A percentile compares a stretch with the other conserved stretches of the same genome.
These are phyloP conservation scores for Lepidocyrtoides sp. DNA, from an alignment of 2,888 invertebrate species.

Conservation along the genomic window DNA sequence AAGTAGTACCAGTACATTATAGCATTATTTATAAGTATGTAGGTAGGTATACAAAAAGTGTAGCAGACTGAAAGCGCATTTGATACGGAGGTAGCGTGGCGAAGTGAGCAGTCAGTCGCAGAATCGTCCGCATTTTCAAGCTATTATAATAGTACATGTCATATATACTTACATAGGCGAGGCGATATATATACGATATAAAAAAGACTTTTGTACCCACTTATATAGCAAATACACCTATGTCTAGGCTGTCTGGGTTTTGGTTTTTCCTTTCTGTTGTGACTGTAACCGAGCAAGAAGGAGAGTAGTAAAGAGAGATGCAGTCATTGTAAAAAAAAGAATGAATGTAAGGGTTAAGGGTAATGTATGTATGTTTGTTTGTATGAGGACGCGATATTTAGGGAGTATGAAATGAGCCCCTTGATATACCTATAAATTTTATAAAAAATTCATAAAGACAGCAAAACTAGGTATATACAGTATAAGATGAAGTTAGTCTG, in stretches of 20 bases:
- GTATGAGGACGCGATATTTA: too few species aligned
- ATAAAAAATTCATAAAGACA: too few species aligned
- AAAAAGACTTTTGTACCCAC: too few species aligned
- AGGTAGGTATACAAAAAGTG: neutral
- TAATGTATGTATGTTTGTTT: slow-evolving; percentile 17
- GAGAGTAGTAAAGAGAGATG: slow-evolving; percentile 7
- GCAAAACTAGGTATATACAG: neutral
- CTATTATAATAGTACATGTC: neutral
- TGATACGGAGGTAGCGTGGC: neutral
- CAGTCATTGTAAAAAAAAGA: neutral
- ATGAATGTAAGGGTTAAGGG: slow-evolving; percentile 20
- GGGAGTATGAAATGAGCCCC: neutral
- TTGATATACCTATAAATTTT: neutral
- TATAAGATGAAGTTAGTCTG: neutral
- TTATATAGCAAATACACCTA: too few species aligned
- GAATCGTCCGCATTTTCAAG: slow-evolving; percentile 33
- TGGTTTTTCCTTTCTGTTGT: slow-evolving; percentile 24
- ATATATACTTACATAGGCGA: too few species aligned
- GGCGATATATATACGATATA: too few species aligned
- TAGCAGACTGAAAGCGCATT: neutral
- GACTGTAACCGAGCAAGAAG: slow-evolving; percentile 15
- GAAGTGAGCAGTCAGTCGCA: slow-evolving; percentile 33
- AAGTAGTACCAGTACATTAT: neutral
- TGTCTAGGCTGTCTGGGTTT: slow-evolving; percentile 43
- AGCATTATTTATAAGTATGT: neutral